Evolutionary conservation across 2,888 invertebrate genomes (phyloP).

Genomic region (Apoderus coryli): DNA sequence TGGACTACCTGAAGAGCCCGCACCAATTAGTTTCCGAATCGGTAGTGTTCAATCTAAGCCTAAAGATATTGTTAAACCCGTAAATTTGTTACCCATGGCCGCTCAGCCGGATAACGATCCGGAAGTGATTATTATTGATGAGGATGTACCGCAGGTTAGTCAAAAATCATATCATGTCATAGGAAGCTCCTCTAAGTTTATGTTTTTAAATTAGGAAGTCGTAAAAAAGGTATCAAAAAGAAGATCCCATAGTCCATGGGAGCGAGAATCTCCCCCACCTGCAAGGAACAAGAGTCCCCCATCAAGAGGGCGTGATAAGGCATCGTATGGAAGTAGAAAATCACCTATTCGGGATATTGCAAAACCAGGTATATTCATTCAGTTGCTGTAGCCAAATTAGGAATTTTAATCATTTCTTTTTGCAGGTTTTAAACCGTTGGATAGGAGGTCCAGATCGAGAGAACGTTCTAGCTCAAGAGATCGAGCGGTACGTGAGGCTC

Average conservation of each 20-base stretch:
- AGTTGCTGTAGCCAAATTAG: too few relatives aligned
- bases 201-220: too few relatives aligned
- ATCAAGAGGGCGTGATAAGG: not conserved
- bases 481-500: not conserved
- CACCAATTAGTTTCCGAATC: conserved; percentile 31
- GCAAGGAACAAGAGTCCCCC: conserved; percentile 5
- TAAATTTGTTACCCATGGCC: conserved; percentile 23
- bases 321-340: conserved; percentile 4
- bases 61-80: conserved; percentile 5
- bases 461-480: conserved; percentile 5
- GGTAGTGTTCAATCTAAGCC: conserved; percentile 13
- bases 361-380: too few relatives aligned
- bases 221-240: too few relatives aligned
- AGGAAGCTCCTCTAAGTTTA: too few relatives aligned
- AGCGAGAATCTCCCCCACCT: conserved; percentile 21
- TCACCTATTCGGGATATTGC: too few relatives aligned
- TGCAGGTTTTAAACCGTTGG: too few relatives aligned
- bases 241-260: conserved; percentile 32
- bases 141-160: too few relatives aligned
- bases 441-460: conserved; percentile 6
- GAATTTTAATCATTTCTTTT: too few relatives aligned
- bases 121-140: conserved; percentile 26
- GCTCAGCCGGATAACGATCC: conserved; percentile 29
- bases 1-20: conserved; percentile 27
- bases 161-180: too few relatives aligned